Evolutionary conservation across 2,888 invertebrate species (phyloP).

Genomic region (Rotaria sp.): DNA sequence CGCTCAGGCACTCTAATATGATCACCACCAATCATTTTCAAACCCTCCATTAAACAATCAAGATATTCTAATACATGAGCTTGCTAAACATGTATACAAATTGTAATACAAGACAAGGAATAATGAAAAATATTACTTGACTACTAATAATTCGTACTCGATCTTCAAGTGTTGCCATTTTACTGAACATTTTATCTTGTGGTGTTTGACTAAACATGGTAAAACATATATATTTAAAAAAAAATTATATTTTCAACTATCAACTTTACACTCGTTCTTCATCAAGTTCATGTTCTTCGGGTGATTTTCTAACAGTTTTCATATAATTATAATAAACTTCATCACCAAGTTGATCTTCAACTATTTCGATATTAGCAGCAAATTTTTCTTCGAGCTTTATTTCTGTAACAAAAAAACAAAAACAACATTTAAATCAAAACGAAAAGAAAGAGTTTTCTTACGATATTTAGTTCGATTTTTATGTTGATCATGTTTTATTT

Average conservation of each 20-base stretch:
- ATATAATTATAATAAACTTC: neutral
- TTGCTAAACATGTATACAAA: neutral
- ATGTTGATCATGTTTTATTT: neutral
- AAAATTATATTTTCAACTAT: neutral
- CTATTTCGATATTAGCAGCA: neutral
- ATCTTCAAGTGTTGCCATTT: neutral
- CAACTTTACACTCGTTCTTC: neutral
- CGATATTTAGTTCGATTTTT: neutral
- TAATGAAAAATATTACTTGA: neutral
- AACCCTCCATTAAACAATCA: neutral
- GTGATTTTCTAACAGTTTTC: neutral
- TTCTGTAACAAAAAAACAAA: neutral
- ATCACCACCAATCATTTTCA: neutral
- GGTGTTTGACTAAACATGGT: neutral
- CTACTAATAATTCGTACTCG: neutral
- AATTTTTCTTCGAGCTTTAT: neutral
- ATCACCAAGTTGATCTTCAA: conserved; percentile 9
- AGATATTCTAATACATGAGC: neutral
- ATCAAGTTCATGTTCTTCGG: neutral
- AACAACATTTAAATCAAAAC: neutral
- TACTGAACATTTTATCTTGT: neutral
- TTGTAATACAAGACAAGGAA: neutral
- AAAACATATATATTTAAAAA: neutral
- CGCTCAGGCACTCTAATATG: neutral
- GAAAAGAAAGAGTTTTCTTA: neutral